These are phyloP conservation scores for Trachelus troglodyta DNA, from an alignment of 2,888 invertebrate genomes.

Conservation along the genomic window DNA sequence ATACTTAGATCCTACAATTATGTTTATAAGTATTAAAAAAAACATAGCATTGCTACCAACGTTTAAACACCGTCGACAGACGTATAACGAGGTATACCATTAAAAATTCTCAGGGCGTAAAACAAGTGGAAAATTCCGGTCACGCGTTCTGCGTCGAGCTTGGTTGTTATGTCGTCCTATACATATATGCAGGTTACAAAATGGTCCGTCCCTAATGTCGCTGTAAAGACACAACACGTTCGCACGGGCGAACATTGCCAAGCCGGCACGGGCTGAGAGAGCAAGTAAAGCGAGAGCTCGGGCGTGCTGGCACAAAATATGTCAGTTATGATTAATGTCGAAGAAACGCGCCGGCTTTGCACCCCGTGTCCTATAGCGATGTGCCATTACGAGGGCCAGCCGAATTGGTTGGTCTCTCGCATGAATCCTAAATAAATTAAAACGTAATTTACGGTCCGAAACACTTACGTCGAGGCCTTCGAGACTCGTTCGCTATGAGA, in stretches of 20 bases:
- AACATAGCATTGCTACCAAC: background rate
- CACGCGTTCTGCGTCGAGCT: slow-evolving; percentile 20
- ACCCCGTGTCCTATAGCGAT: slow-evolving; percentile 1
- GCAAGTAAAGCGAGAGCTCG: background rate
- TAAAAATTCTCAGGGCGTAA: slow-evolving; percentile 22
- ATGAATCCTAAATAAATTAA: background rate
- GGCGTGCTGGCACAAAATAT: slow-evolving; percentile 5
- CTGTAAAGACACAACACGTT: slow-evolving; percentile 13
- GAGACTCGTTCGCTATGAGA: background rate
- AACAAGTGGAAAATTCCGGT: slow-evolving; percentile 23
- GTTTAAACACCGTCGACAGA: background rate
- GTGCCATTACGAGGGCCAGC: background rate
- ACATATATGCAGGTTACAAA: slow-evolving; percentile 4
- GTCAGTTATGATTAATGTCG: slow-evolving; percentile 21
- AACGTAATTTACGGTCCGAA: background rate
- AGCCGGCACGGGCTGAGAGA: background rate
- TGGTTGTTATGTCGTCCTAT: background rate
- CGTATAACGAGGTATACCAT: background rate
- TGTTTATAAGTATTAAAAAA: background rate
- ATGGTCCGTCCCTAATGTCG: slow-evolving; percentile 18
- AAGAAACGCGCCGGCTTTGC: slow-evolving; percentile 13
- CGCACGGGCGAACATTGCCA: background rate
- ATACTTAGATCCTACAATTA: background rate
- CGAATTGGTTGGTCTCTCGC: background rate
- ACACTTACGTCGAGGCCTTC: background rate